These are phyloP conservation scores for Cygnus atratus DNA, from an alignment of 2,113 vertebrate species.

Conservation along the genomic window DNA sequence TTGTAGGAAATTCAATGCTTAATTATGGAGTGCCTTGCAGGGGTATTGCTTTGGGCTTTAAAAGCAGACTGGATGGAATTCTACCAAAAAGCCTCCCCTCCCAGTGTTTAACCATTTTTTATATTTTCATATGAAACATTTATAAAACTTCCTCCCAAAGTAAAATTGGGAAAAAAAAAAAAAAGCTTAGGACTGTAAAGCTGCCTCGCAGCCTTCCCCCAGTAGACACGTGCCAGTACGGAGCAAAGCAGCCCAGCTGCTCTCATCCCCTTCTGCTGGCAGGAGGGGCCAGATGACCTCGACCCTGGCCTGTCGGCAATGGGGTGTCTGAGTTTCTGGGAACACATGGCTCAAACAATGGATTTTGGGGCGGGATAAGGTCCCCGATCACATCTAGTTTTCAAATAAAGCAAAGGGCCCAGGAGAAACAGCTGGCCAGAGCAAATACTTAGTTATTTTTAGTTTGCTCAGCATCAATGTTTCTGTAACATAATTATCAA, in stretches of 20 bases:
- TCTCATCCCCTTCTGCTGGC: not conserved
- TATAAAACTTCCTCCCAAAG: not conserved
- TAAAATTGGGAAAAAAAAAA: not conserved
- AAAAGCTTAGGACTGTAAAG: not conserved
- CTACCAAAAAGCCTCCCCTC: not conserved
- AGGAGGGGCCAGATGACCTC: not conserved
- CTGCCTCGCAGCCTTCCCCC: not conserved
- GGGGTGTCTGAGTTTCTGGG: not conserved
- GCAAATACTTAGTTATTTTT: not conserved
- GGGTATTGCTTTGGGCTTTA: not conserved
- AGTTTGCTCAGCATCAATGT: fast-evolving
- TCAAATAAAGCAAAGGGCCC: not conserved
- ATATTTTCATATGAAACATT: not conserved
- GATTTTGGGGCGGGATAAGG: not conserved
- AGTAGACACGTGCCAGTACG: not conserved
- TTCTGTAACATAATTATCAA: not conserved
- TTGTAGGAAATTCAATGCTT: not conserved
- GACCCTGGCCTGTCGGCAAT: not conserved
- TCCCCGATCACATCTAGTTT: not conserved
- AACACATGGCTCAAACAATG: not conserved
- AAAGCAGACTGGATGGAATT: not conserved
- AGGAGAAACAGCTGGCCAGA: not conserved
- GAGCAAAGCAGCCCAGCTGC: not conserved
- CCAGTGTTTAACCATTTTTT: not conserved
- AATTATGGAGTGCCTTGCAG: not conserved